phyloP scores from a whole-genome alignment of 1,140 invertebrate genomes.

The Mamestra configurata region DNA sequence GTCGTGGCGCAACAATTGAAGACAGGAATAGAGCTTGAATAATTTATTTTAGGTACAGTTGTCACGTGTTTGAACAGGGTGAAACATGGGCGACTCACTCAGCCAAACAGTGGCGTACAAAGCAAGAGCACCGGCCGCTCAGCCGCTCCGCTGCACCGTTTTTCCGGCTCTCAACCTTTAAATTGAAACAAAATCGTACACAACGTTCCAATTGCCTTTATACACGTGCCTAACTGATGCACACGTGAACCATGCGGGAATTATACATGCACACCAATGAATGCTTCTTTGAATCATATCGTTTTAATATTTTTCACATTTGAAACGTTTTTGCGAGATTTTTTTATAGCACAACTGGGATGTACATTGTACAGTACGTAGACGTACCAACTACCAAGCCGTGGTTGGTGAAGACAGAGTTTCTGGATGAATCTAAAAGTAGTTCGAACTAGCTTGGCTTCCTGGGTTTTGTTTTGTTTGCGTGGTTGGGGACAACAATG shows the following conservation, averaged over 20 bases:
- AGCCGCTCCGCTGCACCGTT: constrained; percentile 70
- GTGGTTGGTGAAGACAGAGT: not conserved
- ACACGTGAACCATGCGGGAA: constrained; percentile 5
- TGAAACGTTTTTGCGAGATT: not conserved
- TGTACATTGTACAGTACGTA: not conserved
- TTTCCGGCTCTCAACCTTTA: constrained; percentile 77
- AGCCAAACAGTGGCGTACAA: constrained; percentile 75
- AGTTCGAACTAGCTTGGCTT: not conserved
- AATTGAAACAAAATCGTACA: constrained; percentile 78
- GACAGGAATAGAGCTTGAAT: constrained; percentile 51
- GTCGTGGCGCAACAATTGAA: constrained; percentile 33
- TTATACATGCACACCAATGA: constrained; percentile 24
- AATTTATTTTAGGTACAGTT: constrained; percentile 53
- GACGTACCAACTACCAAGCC: too few relatives aligned
- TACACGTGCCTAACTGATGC: constrained; percentile 35
- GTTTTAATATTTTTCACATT: not conserved
- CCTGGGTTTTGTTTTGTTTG: not conserved
- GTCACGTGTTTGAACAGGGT: constrained; percentile 53
- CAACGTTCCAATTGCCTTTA: constrained; percentile 59
- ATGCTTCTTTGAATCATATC: not conserved
- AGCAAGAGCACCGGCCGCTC: constrained; percentile 74
- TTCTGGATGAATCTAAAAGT: not conserved
- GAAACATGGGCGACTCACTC: constrained; percentile 67
- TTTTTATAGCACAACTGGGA: not conserved
- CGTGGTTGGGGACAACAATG: too few relatives aligned